phyloP scores from a whole-genome alignment of 2,888 invertebrate species.

The Epistrophella euchroma region DNA sequence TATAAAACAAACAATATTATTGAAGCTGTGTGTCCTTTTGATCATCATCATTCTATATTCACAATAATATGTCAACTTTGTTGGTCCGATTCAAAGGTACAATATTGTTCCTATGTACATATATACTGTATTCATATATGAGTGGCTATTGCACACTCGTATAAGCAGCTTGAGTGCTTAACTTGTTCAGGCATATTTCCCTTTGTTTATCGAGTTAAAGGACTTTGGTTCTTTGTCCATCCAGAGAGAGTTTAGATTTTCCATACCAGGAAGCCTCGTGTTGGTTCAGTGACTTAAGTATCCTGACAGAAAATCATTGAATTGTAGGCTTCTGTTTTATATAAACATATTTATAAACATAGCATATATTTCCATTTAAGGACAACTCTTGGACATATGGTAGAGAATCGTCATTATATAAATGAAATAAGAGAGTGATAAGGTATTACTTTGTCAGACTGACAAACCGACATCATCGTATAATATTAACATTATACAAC shows the following conservation, averaged over 20 bases:
- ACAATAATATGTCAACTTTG: constrained; percentile 10
- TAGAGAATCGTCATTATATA: too few relatives aligned
- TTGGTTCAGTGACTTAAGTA: constrained; percentile 23
- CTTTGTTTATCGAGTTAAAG: constrained; percentile 41
- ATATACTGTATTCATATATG: neutral
- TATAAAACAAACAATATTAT: constrained; percentile 4
- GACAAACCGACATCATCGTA: too few relatives aligned
- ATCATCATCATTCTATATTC: neutral
- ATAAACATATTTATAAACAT: too few relatives aligned
- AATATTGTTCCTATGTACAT: neutral
- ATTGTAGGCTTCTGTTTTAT: neutral
- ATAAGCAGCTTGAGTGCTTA: constrained; percentile 28
- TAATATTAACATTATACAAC: too few relatives aligned
- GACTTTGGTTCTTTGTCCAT: constrained; percentile 6
- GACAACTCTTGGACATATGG: too few relatives aligned
- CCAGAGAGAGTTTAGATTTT: constrained; percentile 25
- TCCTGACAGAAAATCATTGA: neutral
- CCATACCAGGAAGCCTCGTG: constrained; percentile 1
- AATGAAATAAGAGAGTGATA: too few relatives aligned
- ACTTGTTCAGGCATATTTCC: constrained; percentile 40
- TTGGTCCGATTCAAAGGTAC: constrained; percentile 13
- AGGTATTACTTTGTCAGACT: too few relatives aligned
- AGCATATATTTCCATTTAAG: too few relatives aligned
- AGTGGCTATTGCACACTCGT: constrained; percentile 27
- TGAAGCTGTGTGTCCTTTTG: constrained; percentile 16